These are phyloP conservation scores for Nothura maculosa DNA, from an alignment of 2,797 vertebrate genomes.

Conservation along the genomic window DNA sequence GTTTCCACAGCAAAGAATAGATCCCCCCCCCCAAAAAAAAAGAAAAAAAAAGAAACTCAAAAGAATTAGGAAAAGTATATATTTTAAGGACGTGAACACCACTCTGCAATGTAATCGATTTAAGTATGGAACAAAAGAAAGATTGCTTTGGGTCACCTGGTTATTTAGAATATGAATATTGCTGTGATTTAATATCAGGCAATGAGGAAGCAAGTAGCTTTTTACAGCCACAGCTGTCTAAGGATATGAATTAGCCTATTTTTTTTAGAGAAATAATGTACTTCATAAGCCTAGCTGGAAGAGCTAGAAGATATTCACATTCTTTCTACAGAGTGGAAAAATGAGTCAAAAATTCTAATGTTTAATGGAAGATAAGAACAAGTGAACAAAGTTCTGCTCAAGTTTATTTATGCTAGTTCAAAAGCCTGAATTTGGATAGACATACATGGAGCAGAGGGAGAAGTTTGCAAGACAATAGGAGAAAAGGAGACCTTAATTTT, in stretches of 20 bases:
- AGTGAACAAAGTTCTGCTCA: not conserved
- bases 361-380: not conserved
- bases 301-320: not conserved
- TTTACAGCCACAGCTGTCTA: not conserved
- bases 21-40: not conserved
- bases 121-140: not conserved
- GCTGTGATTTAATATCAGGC: not conserved
- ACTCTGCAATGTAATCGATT: not conserved
- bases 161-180: not conserved
- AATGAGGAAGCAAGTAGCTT: not conserved
- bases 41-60: not conserved
- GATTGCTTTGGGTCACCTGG: rapidly evolving
- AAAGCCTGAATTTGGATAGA: not conserved
- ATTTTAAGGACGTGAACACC: not conserved
- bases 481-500: not conserved
- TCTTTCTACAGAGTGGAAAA: not conserved
- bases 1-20: not conserved
- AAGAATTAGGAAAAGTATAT: not conserved
- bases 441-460: not conserved
- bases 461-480: not conserved
- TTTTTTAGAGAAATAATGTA: not conserved
- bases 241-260: not conserved
- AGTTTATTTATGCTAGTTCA: not conserved
- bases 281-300: not conserved
- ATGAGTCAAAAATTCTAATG: not conserved